Conservation (phyloP, 2,888 invertebrate genomes). For the Girardia tigrina region DNA sequence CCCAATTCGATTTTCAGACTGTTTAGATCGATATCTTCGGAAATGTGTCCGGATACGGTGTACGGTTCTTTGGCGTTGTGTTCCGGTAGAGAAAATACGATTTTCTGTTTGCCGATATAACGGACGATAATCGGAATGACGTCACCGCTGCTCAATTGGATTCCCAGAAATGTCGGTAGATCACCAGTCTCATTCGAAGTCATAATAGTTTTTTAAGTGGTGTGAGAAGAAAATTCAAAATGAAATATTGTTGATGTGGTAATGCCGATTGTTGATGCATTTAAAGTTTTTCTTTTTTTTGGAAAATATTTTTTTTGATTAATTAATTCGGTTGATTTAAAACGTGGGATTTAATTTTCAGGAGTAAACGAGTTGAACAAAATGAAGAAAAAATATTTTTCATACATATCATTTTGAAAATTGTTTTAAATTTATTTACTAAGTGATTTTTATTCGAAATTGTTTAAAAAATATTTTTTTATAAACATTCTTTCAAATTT, state of each 20-base stretch:
- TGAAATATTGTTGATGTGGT: neutral
- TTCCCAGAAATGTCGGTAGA: neutral
- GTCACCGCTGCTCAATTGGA: neutral
- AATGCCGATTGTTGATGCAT: too few species aligned
- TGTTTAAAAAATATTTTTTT: too few species aligned
- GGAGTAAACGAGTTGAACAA: too few species aligned
- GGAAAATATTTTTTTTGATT: too few species aligned
- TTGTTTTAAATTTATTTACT: too few species aligned
- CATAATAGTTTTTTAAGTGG: neutral
- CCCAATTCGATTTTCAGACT: neutral
- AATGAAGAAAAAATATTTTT: too few species aligned
- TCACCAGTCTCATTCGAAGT: neutral
- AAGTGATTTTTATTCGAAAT: too few species aligned
- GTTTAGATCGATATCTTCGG: neutral
- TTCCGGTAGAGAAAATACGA: neutral
- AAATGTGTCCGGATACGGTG: neutral
- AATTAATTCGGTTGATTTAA: too few species aligned
- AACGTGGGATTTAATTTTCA: too few species aligned
- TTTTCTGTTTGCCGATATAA: neutral
- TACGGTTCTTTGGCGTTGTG: neutral
- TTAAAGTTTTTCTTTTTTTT: too few species aligned
- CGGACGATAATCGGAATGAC: neutral
- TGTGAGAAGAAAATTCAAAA: neutral
- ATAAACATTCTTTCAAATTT: too few species aligned
- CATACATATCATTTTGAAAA: too few species aligned